These are phyloP conservation scores for Triops longicaudatus DNA, from an alignment of 1,140 invertebrate species.

Conservation along the genomic window DNA sequence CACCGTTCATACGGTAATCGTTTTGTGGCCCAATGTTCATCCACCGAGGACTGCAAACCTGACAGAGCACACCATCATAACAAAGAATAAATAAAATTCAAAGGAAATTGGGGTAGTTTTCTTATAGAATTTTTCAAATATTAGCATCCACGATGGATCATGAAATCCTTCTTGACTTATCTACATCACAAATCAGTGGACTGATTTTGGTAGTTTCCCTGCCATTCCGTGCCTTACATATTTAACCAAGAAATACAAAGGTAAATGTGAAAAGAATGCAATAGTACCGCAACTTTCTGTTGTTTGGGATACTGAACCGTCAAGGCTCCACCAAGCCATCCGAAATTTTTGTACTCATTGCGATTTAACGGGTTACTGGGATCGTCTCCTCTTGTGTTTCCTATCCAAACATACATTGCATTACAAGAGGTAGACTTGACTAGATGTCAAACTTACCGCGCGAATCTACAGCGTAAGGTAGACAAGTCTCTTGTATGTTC, in stretches of 20 bases:
- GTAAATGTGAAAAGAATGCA: too few species aligned
- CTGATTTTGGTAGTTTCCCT: too few species aligned
- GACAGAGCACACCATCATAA: conserved; percentile 18
- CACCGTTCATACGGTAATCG: conserved; percentile 34
- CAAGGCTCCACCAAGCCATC: conserved; percentile 33
- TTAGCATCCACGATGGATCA: too few species aligned
- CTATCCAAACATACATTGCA: not conserved
- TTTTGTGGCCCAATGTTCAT: conserved; percentile 32
- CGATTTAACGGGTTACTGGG: not conserved
- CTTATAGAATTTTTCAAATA: too few species aligned
- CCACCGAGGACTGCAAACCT: conserved; percentile 38
- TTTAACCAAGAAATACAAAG: too few species aligned
- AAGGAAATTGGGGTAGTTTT: not conserved
- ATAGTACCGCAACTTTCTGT: conserved; percentile 28
- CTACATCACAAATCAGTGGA: too few species aligned
- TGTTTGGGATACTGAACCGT: conserved; percentile 25
- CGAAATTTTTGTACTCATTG: conserved; percentile 31
- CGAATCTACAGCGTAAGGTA: conserved; percentile 29
- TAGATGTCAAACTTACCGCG: conserved; percentile 16
- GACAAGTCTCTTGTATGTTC: conserved; percentile 25
- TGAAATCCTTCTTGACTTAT: too few species aligned
- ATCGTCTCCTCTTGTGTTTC: not conserved
- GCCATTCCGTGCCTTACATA: too few species aligned
- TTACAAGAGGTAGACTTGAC: not conserved
- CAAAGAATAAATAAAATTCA: not conserved